These are phyloP conservation scores for Cryptotermes secundus DNA, from an alignment of 1,140 invertebrate species.

Conservation along the genomic window DNA sequence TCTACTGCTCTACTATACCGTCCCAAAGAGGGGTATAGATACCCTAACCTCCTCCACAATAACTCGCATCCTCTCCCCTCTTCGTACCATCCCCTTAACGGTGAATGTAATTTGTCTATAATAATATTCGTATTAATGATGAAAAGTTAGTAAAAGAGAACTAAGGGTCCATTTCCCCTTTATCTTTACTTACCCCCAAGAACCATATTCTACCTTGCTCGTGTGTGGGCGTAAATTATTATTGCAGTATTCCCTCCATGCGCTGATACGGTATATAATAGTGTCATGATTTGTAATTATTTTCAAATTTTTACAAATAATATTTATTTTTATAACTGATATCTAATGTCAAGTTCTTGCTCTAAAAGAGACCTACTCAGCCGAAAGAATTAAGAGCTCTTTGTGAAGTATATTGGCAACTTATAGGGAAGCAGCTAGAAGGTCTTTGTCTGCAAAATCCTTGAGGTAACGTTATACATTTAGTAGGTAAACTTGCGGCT, in stretches of 20 bases:
- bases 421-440: too few relatives aligned
- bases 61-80: neutral
- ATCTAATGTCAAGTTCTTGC: too few relatives aligned
- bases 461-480: too few relatives aligned
- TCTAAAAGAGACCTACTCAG: too few relatives aligned
- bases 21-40: neutral
- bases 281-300: too few relatives aligned
- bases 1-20: neutral
- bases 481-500: too few relatives aligned
- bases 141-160: conserved; percentile 15
- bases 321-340: too few relatives aligned
- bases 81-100: neutral
- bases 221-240: neutral
- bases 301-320: too few relatives aligned
- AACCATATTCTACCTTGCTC: neutral
- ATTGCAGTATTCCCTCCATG: neutral
- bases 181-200: neutral
- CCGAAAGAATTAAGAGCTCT: too few relatives aligned
- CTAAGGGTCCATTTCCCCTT: neutral
- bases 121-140: conserved; percentile 12
- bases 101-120: conserved; percentile 7
- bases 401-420: too few relatives aligned
- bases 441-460: too few relatives aligned
- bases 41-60: neutral
- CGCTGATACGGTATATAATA: neutral